Percentiles rank a stretch among this genome's conserved stretches.
Conservation (phyloP, 2,113 vertebrate genomes). For the Gadus chalcogrammus region DNA sequence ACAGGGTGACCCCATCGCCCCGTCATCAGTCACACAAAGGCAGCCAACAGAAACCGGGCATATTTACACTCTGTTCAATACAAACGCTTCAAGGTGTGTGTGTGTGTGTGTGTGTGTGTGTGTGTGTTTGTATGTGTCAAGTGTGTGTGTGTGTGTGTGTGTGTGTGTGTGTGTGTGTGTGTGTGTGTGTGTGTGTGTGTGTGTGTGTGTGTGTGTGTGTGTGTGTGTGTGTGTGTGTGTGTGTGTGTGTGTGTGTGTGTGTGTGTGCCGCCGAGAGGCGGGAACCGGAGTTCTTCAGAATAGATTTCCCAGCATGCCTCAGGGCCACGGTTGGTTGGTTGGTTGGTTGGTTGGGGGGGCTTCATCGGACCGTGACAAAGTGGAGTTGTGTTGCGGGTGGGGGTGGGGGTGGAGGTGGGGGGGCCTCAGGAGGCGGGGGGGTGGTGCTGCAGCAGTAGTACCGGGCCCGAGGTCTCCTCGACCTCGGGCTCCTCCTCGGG, state of each 20-base stretch:
- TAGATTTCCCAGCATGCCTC: conserved; percentile 52
- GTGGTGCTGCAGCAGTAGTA: conserved; percentile 54
- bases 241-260: too few relatives aligned
- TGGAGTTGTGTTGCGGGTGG: background rate
- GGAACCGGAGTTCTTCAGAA: conserved; percentile 26
- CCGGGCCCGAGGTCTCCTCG: conserved; percentile 59
- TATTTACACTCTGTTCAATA: conserved; percentile 92
- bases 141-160: too few relatives aligned
- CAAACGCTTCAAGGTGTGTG: conserved; percentile 51
- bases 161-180: too few relatives aligned
- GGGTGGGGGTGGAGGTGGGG: background rate
- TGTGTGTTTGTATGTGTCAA: too few relatives aligned
- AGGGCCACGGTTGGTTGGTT: conserved; percentile 68
- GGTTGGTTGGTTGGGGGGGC: conserved; percentile 35
- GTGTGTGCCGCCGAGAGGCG: background rate
- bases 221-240: too few relatives aligned
- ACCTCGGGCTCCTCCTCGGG: conserved; percentile 45
- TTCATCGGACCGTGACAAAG: background rate
- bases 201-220: too few relatives aligned
- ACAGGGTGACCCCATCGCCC: too few relatives aligned
- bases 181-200: too few relatives aligned
- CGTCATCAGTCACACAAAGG: conserved; percentile 83
- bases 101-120: conserved; percentile 6
- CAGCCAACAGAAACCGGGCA: conserved; percentile 80
- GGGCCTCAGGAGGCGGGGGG: conserved; percentile 70